Evolutionary conservation across 1,140 invertebrate genomes (phyloP), one percentile per base, ranked within the genome.

Genomic region (Uloborus diversus): DNA sequence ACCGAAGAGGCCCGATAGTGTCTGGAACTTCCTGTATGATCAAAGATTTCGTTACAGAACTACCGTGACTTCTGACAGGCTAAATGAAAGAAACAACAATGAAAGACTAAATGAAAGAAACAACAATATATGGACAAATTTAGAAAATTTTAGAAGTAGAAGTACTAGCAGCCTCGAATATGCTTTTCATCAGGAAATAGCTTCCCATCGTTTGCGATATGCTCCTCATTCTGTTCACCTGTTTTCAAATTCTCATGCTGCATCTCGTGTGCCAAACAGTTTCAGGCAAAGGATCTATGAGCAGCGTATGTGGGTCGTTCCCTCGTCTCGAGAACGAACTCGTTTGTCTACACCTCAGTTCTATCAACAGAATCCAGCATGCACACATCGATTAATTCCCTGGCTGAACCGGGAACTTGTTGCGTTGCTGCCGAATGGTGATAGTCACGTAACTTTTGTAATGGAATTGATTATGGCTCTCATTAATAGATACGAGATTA

Each of bases 331-430:
- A 82, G 91, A 90, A 27, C 86, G 91, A 32, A 91, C 89, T 81
- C 87, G 93, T n/a, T 91, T 93, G 83, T 91, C 90, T 81, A 90
- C 90, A 27, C 92, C 94, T 0, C 88, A 90, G 51, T 95, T 93
- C 87, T 86, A 79, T 84, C 92, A 92, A 84, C 88, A 90, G 84
- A 94, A 96, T 88, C 93, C 93, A 57, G 91, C 92, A 28, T 91
- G 93, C 85, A 90, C 92, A 64, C 91, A 93, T 86, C 90, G 95
- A 2, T 86, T 98, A 37, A 90, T 94, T 59, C 94, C 93, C 0
- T 98, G 95, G 94, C 87, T 98, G 1, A 93, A 93, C 84, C 89
- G 96, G 75, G 96, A 98, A 88, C 87, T 98, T 17, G 89, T 91
- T 85, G 92, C 91, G 83, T 85, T 95, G 14, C 51, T 89, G 3